A percentile compares a stretch with the other conserved stretches of the same genome.
phyloP scores from a whole-genome alignment of 1,140 invertebrate genomes.

The Saccostrea echinata region DNA sequence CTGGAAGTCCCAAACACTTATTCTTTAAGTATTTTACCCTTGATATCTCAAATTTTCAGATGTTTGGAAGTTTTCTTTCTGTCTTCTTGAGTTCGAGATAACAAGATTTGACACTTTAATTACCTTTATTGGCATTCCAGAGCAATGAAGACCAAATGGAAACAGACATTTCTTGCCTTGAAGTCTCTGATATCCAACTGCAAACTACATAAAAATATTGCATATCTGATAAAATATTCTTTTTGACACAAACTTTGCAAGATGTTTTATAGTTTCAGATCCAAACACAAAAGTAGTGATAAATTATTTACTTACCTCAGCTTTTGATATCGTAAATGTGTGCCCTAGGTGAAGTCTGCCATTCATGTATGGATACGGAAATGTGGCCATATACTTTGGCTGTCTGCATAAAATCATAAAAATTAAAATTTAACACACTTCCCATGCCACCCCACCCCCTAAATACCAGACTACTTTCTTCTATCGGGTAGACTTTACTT shows the following conservation, averaged over 20 bases:
- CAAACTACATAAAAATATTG: slow-evolving; percentile 86
- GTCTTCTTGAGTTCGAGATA: no score
- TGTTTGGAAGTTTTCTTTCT: no score
- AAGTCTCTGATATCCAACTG: slow-evolving; percentile 92
- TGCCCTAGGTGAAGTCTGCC: slow-evolving; percentile 98
- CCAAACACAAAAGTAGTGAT: neutral
- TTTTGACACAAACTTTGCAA: neutral
- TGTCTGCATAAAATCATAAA: slow-evolving; percentile 77
- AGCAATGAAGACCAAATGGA: slow-evolving; percentile 99
- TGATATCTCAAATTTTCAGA: no score
- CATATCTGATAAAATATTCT: neutral
- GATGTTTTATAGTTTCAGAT: neutral
- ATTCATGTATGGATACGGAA: slow-evolving; percentile 99
- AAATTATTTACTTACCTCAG: slow-evolving; percentile 84
- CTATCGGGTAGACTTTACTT: no score
- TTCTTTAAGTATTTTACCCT: no score
- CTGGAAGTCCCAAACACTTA: no score
- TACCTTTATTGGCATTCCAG: slow-evolving; percentile 87
- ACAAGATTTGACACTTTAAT: no score
- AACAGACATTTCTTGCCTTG: slow-evolving; percentile 95
- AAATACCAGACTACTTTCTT: no score
- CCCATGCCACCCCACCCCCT: no score
- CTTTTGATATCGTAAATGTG: slow-evolving; percentile 98
- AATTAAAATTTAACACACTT: neutral
- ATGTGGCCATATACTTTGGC: slow-evolving; percentile 96